Evolutionary conservation across 2,888 invertebrate genomes (phyloP), one percentile per base, ranked within the genome.

Genomic region (Agrochola lota): DNA sequence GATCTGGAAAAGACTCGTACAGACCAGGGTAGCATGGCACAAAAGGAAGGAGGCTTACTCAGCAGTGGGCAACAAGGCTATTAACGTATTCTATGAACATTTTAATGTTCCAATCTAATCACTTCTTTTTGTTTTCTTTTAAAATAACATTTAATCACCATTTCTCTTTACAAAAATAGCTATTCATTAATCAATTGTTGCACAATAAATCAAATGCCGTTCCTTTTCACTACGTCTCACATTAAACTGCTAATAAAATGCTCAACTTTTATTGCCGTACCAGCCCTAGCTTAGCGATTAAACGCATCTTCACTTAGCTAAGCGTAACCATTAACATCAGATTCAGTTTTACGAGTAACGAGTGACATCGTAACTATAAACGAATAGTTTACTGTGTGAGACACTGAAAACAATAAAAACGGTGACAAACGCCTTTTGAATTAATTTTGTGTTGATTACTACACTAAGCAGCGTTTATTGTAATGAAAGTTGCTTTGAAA

Each of bases 311-410:
- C 77, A 85, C 87, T 81, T 81, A 80, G 60, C 71, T 68, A 80
- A 80, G 74, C 71, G 67, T 23, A 68, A 66, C 80, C 78, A 88
- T 87, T 87, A 85, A 74, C 80, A 79, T 81, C 73, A 81, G 71
- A 80, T 85, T 81, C 64, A 73, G 68, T 88, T 87, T 87, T 78
- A 87, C 79, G 87, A 87, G 40, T 26, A 59, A 79, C 76, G 60
- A 70, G 72, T 84, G 82, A 81, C 87, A 79, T 76, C 70, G 74
- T 74, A 64, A 70, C 76, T 62, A 80, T 80, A 86, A 85, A 83
- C 43, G 74, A 59, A 40, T 68, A 63, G 66, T 87, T 87, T 80
- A 87, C 64, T 76, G 40, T 83, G 71, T 68, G 80, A 69, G 63
- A 63, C 52, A 67, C 60, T 62, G 62, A 77, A 73, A 12, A 81